Conservation (phyloP, 1,140 invertebrate genomes). For the Platyura marginata region DNA sequence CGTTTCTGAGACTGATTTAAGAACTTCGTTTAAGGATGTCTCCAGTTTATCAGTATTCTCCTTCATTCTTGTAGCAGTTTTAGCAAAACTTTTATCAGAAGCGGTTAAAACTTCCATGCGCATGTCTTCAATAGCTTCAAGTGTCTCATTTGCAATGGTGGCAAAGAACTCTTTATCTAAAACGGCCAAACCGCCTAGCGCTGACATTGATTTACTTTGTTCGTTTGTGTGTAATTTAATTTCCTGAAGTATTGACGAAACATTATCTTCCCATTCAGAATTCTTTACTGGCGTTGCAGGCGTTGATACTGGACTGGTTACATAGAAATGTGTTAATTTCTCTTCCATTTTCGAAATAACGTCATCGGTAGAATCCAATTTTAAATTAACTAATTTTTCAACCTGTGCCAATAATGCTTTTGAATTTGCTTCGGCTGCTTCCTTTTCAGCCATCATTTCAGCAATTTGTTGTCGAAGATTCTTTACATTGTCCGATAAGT, state of each 20-base stretch:
- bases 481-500: conserved; percentile 30
- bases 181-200: not conserved
- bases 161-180: conserved; percentile 17
- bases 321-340: conserved; percentile 11
- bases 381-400: conserved; percentile 9
- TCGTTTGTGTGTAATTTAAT: conserved; percentile 9
- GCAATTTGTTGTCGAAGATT: conserved; percentile 30
- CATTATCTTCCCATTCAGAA: conserved; percentile 12
- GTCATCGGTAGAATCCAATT: conserved; percentile 11
- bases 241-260: conserved; percentile 9
- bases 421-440: conserved; percentile 16
- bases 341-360: conserved; percentile 15
- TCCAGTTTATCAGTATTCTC: conserved; percentile 14
- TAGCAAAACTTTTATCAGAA: conserved; percentile 17
- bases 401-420: conserved; percentile 11
- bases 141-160: conserved; percentile 17
- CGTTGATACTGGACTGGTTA: conserved; percentile 7
- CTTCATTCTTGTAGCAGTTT: conserved; percentile 24
- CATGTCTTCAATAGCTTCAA: conserved; percentile 14
- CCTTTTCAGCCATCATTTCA: conserved; percentile 23
- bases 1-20: conserved; percentile 29
- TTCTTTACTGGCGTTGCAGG: conserved; percentile 5
- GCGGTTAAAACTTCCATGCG: conserved; percentile 9
- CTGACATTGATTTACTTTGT: not conserved
- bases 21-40: conserved; percentile 23